These are phyloP conservation scores for Sarcophaga caerulescens DNA, from an alignment of 2,888 invertebrate species.

Conservation along the genomic window DNA sequence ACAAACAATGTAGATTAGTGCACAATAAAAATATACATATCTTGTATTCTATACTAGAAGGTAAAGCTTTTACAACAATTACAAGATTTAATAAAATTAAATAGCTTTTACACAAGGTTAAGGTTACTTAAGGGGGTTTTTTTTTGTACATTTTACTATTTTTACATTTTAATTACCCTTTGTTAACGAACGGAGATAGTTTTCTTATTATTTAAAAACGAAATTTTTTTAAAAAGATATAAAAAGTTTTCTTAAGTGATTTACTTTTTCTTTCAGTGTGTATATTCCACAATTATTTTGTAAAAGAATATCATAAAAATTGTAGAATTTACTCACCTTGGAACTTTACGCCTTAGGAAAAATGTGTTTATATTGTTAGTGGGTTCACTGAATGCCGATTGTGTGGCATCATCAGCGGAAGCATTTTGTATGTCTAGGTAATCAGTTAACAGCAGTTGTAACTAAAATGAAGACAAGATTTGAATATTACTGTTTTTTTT, in stretches of 20 bases:
- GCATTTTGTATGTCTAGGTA: slow-evolving; percentile 93
- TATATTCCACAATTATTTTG: no score
- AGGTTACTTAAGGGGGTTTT: slow-evolving; percentile 1
- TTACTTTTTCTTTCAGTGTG: neutral
- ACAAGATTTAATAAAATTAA: no score
- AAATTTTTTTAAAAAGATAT: slow-evolving; percentile 5
- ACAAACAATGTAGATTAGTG: neutral
- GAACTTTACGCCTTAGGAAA: slow-evolving; percentile 80
- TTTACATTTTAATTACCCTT: slow-evolving; percentile 39
- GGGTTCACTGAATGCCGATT: slow-evolving; percentile 80
- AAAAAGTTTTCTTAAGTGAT: neutral
- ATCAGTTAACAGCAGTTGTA: slow-evolving; percentile 91
- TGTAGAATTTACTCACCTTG: slow-evolving; percentile 73
- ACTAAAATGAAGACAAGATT: slow-evolving; percentile 81
- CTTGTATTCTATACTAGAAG: no score
- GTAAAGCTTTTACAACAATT: no score
- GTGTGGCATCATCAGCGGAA: slow-evolving; percentile 83
- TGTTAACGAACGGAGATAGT: slow-evolving; percentile 48
- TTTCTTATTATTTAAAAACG: slow-evolving; percentile 38
- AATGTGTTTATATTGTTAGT: slow-evolving; percentile 82
- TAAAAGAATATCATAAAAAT: neutral
- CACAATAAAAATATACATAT: no score
- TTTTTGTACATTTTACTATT: neutral
- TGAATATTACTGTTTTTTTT: slow-evolving; percentile 1
- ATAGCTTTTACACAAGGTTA: neutral